These are phyloP conservation scores for Echeneis naucrates DNA, from an alignment of 2,797 vertebrate species.

Conservation along the genomic window DNA sequence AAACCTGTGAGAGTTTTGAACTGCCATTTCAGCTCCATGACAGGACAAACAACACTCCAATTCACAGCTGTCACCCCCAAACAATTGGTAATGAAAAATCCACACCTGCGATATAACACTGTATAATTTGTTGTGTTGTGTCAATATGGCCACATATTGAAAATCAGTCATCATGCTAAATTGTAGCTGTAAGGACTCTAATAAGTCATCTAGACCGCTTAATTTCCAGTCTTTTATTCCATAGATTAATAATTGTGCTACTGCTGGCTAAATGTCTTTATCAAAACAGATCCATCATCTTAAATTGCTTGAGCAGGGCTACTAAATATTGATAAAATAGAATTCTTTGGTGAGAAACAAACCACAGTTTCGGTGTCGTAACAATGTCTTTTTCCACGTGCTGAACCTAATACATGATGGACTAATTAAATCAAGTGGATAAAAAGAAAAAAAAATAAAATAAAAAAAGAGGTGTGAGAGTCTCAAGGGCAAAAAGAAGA, in stretches of 20 bases:
- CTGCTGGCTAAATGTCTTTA: constrained; percentile 7
- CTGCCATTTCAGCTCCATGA: constrained; percentile 19
- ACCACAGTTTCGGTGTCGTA: not conserved
- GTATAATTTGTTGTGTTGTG: constrained; percentile 32
- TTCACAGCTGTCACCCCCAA: constrained; percentile 57
- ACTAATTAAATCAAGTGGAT: not conserved
- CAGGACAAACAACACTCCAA: constrained; percentile 50
- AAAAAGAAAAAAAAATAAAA: not conserved
- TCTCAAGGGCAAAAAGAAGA: not conserved
- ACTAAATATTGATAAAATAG: constrained; percentile 12
- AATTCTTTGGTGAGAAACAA: not conserved
- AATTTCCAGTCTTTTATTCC: not conserved
- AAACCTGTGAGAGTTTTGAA: constrained; percentile 40
- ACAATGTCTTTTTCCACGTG: too few species aligned
- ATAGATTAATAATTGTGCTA: constrained; percentile 11
- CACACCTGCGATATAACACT: constrained; percentile 32
- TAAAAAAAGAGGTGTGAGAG: not conserved
- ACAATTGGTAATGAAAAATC: constrained; percentile 38
- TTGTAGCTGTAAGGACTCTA: constrained; percentile 3
- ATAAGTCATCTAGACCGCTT: not conserved
- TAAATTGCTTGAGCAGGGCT: not conserved
- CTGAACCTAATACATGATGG: too few species aligned
- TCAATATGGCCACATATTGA: constrained; percentile 30
- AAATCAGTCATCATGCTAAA: constrained; percentile 27
- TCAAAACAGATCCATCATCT: constrained; percentile 18